These are phyloP conservation scores for Serrognathus titanus DNA, from an alignment of 2,888 invertebrate genomes.

Conservation along the genomic window DNA sequence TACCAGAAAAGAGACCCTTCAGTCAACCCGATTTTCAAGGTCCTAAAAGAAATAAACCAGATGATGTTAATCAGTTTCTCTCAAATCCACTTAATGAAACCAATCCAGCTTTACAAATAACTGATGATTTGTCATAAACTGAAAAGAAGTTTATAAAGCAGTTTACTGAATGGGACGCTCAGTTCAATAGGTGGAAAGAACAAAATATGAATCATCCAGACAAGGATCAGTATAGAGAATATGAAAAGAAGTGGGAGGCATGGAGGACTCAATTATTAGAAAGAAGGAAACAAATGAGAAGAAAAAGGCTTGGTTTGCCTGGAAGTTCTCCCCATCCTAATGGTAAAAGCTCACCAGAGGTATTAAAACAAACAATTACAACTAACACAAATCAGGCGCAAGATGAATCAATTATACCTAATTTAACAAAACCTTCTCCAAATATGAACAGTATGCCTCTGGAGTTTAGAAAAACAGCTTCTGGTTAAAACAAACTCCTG, in stretches of 20 bases:
- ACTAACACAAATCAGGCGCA: not conserved
- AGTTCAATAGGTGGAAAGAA: slow-evolving; percentile 87
- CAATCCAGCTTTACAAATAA: not conserved
- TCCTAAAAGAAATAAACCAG: slow-evolving; percentile 25
- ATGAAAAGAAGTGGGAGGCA: slow-evolving; percentile 84
- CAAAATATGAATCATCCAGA: slow-evolving; percentile 91
- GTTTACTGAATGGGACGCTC: slow-evolving; percentile 87
- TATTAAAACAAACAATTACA: not conserved
- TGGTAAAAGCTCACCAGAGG: not conserved
- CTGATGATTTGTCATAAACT: slow-evolving; percentile 56
- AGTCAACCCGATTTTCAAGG: slow-evolving; percentile 18
- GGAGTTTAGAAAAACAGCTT: slow-evolving; percentile 30
- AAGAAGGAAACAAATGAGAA: slow-evolving; percentile 77
- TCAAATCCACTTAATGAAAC: not conserved
- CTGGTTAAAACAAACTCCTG: not conserved
- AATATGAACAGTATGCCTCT: slow-evolving; percentile 39
- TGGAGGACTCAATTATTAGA: slow-evolving; percentile 77
- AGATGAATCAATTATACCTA: not conserved
- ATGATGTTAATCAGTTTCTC: slow-evolving; percentile 1
- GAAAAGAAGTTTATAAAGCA: slow-evolving; percentile 85
- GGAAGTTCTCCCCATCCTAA: slow-evolving; percentile 20
- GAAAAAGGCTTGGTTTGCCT: slow-evolving; percentile 52
- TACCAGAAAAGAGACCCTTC: slow-evolving; percentile 19
- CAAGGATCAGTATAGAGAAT: slow-evolving; percentile 78
- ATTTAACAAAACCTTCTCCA: slow-evolving; percentile 34